Evolutionary conservation across 1,140 invertebrate genomes (phyloP).

Genomic region (Mamestra configurata): DNA sequence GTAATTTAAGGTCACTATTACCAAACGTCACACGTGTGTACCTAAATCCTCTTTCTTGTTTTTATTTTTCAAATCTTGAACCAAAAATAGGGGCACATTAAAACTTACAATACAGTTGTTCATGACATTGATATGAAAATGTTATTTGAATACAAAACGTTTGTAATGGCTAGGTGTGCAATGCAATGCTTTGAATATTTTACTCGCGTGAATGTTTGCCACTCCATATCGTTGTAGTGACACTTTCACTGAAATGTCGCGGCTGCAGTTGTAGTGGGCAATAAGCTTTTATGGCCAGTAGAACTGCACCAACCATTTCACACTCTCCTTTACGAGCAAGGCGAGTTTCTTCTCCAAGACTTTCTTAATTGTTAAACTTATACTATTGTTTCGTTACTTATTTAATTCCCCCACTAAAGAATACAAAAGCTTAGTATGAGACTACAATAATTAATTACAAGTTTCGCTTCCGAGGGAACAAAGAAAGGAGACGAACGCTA

Average conservation of each 20-base stretch:
- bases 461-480: constrained; percentile 28
- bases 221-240: neutral
- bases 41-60: too few relatives aligned
- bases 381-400: constrained; percentile 4
- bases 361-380: constrained; percentile 1
- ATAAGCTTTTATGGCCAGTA: constrained; percentile 5
- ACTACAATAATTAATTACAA: constrained; percentile 37
- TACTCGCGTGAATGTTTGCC: neutral
- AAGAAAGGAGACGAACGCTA: constrained; percentile 26
- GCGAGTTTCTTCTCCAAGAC: neutral
- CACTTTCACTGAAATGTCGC: neutral
- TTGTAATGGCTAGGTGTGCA: neutral
- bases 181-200: neutral
- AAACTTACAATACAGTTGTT: too few relatives aligned
- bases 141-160: neutral
- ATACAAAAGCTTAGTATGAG: constrained; percentile 14
- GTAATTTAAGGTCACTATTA: too few relatives aligned
- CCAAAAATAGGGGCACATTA: too few relatives aligned
- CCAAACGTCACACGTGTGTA: too few relatives aligned
- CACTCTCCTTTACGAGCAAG: neutral
- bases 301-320: neutral
- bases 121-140: too few relatives aligned
- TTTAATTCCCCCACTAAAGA: constrained; percentile 15
- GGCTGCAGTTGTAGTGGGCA: constrained; percentile 10
- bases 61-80: too few relatives aligned